phyloP scores from a whole-genome alignment of 2,888 invertebrate species.

The Theretra japonica region DNA sequence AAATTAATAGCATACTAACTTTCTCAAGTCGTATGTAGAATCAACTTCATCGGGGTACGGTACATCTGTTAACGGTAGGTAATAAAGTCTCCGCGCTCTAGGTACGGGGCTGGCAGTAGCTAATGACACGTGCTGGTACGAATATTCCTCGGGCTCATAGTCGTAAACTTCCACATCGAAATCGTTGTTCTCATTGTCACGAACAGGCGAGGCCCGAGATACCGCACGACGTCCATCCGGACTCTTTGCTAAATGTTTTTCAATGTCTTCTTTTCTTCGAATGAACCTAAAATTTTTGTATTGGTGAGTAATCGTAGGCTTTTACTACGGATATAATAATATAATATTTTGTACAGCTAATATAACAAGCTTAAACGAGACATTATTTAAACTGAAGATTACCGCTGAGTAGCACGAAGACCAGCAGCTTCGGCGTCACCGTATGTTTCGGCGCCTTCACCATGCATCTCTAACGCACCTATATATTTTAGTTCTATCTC shows the following conservation, averaged over 20 bases:
- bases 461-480: conserved; percentile 44
- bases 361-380: conserved; percentile 1
- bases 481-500: conserved; percentile 53
- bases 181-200: conserved; percentile 56
- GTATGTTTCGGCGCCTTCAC: conserved; percentile 44
- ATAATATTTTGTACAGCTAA: not conserved
- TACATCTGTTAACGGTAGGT: conserved; percentile 70
- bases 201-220: conserved; percentile 31
- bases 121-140: conserved; percentile 52
- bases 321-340: too few relatives aligned
- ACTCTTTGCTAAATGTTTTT: conserved; percentile 54
- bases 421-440: conserved; percentile 44
- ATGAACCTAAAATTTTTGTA: conserved; percentile 54
- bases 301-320: not conserved
- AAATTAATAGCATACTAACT: conserved; percentile 48
- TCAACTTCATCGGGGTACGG: conserved; percentile 71
- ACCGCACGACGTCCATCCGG: conserved; percentile 36
- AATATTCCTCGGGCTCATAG: conserved; percentile 60
- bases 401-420: conserved; percentile 63
- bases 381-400: conserved; percentile 3
- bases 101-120: conserved; percentile 44
- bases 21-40: conserved; percentile 70
- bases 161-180: conserved; percentile 64
- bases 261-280: conserved; percentile 66
- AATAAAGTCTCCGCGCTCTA: conserved; percentile 59